Conservation (phyloP, 2,797 vertebrate genomes). For the Xenops minutus region DNA sequence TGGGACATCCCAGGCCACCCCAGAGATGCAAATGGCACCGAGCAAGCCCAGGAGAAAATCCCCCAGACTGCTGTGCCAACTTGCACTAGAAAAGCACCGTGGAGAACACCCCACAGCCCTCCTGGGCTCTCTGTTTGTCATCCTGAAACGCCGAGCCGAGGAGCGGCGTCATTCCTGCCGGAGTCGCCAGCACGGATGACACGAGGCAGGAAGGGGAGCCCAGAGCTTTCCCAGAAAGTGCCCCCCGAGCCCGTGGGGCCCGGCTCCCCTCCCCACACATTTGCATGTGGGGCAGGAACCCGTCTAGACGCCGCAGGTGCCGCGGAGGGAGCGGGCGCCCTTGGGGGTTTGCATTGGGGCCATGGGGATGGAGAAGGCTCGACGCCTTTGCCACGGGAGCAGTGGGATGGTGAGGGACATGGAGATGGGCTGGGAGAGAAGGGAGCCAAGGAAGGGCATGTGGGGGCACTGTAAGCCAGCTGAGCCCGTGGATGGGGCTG, state of each 20-base stretch:
- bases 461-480: fast-evolving
- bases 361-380: fast-evolving
- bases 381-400: fast-evolving
- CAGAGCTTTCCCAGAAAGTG: neutral
- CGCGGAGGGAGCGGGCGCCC: fast-evolving
- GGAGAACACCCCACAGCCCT: fast-evolving
- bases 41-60: neutral
- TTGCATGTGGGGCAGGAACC: neutral
- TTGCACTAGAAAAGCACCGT: neutral
- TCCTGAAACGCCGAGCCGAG: fast-evolving
- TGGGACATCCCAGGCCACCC: neutral
- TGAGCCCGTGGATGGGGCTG: fast-evolving
- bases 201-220: neutral
- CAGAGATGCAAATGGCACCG: neutral
- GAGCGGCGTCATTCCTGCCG: fast-evolving
- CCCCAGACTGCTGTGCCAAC: neutral
- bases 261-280: neutral
- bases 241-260: fast-evolving
- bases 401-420: neutral
- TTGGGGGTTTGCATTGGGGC: neutral
- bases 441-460: neutral
- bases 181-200: too few relatives aligned
- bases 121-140: fast-evolving
- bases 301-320: constrained; percentile 39
- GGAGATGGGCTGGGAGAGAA: neutral